A percentile compares a stretch with the other conserved stretches of the same genome.
phyloP scores from a whole-genome alignment of 1,140 invertebrate species.

The Zelostemma sp. region DNA sequence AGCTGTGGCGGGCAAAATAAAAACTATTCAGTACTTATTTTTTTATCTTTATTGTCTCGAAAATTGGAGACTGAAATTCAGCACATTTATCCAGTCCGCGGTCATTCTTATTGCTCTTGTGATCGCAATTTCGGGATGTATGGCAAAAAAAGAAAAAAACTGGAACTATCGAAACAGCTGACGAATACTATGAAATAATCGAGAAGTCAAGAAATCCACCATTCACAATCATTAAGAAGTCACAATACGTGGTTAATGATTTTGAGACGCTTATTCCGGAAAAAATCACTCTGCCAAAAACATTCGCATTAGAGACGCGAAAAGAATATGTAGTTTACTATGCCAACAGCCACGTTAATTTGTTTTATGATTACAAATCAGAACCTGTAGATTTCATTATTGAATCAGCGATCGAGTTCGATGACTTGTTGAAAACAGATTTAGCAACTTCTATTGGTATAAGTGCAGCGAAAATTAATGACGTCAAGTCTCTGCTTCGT shows the following conservation, averaged over 20 bases:
- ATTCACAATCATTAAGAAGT: constrained; percentile 16
- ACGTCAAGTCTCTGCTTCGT: constrained; percentile 4
- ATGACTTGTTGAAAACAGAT: constrained; percentile 4
- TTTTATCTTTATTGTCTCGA: constrained; percentile 7
- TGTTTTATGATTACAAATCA: not conserved
- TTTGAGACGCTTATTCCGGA: constrained; percentile 3
- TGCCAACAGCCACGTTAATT: constrained; percentile 1
- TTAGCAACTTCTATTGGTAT: constrained; percentile 3
- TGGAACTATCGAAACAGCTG: constrained; percentile 25
- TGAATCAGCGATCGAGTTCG: not conserved
- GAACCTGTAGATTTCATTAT: not conserved
- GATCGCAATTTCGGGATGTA: constrained; percentile 30
- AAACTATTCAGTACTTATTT: constrained; percentile 8
- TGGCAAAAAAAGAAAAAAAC: constrained; percentile 25
- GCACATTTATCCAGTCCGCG: constrained; percentile 4
- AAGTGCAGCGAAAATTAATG: constrained; percentile 6
- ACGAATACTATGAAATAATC: constrained; percentile 29
- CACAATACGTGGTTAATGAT: constrained; percentile 3
- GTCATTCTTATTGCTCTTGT: constrained; percentile 16
- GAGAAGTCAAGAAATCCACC: constrained; percentile 17
- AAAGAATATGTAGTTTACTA: not conserved
- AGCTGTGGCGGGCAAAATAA: too few species aligned
- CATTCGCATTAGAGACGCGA: not conserved
- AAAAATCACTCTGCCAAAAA: not conserved
- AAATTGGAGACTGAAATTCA: constrained; percentile 18